Conservation (phyloP, 2,888 invertebrate genomes). For the Epistrophella euchroma region DNA sequence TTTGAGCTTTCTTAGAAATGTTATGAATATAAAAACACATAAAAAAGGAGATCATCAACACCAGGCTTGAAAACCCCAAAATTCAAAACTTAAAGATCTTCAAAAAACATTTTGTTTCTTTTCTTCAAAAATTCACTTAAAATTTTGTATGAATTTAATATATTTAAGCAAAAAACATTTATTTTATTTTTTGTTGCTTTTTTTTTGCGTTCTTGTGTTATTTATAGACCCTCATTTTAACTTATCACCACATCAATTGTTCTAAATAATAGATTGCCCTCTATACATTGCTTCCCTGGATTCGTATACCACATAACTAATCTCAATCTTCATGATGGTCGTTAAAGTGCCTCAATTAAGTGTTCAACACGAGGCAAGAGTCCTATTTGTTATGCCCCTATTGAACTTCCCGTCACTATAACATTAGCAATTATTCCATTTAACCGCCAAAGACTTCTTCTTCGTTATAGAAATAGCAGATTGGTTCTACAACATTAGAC, state of each 20-base stretch:
- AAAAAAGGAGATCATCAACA: no score
- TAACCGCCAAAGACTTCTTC: neutral
- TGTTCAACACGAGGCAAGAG: slow-evolving; percentile 28
- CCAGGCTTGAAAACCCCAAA: no score
- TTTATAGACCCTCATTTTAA: neutral
- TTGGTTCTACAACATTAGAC: neutral
- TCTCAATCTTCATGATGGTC: neutral
- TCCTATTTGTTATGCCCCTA: slow-evolving; percentile 33
- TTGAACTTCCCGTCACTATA: slow-evolving; percentile 58
- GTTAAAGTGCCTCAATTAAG: slow-evolving; percentile 34
- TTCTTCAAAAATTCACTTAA: no score
- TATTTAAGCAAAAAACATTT: no score
- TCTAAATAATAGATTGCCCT: neutral
- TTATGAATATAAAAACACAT: no score
- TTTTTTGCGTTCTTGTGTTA: no score
- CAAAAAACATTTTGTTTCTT: no score
- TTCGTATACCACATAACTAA: neutral
- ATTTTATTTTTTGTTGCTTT: no score
- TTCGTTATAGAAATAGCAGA: neutral
- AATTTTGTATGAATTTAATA: no score
- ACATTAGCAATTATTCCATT: slow-evolving; percentile 59
- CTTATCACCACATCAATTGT: neutral
- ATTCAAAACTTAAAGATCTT: no score
- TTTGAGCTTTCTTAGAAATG: no score
- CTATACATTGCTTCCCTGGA: neutral